These are phyloP conservation scores for Corydoras sp. DNA, from an alignment of 2,113 vertebrate species.

Conservation along the genomic window DNA sequence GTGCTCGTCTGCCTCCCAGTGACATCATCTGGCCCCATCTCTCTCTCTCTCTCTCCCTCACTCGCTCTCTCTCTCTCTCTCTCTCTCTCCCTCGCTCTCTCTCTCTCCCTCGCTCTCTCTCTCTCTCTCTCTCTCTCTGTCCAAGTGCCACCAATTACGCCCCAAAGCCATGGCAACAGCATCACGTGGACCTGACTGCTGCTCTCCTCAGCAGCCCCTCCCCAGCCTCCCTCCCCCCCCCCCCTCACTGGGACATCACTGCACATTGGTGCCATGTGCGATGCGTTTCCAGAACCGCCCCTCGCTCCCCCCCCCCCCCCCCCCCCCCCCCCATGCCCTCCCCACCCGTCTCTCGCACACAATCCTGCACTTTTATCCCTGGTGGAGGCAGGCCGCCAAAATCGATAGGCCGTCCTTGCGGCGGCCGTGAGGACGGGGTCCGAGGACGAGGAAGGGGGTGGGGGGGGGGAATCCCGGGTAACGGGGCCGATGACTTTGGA, in stretches of 20 bases:
- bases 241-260: constrained; percentile 39
- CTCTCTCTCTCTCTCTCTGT: constrained; percentile 19
- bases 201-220: constrained; percentile 47
- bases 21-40: constrained; percentile 48
- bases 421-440: constrained; percentile 13
- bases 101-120: too few relatives aligned
- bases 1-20: constrained; percentile 41
- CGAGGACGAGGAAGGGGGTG: neutral
- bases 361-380: neutral
- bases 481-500: neutral
- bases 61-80: too few relatives aligned
- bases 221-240: constrained; percentile 44
- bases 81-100: too few relatives aligned
- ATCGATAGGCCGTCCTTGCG: constrained; percentile 55
- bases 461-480: constrained; percentile 15
- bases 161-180: constrained; percentile 72
- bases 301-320: constrained; percentile 32
- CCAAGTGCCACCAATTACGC: constrained; percentile 55
- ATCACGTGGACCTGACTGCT: constrained; percentile 50
- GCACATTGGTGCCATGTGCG: constrained; percentile 9
- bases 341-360: constrained; percentile 24
- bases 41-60: neutral
- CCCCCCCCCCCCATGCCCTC: constrained; percentile 36
- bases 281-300: constrained; percentile 43
- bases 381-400: constrained; percentile 36